Evolutionary conservation across 1,140 invertebrate species (phyloP), one percentile per base, ranked within the genome.

Genomic region (Bathynomus jamesi): DNA sequence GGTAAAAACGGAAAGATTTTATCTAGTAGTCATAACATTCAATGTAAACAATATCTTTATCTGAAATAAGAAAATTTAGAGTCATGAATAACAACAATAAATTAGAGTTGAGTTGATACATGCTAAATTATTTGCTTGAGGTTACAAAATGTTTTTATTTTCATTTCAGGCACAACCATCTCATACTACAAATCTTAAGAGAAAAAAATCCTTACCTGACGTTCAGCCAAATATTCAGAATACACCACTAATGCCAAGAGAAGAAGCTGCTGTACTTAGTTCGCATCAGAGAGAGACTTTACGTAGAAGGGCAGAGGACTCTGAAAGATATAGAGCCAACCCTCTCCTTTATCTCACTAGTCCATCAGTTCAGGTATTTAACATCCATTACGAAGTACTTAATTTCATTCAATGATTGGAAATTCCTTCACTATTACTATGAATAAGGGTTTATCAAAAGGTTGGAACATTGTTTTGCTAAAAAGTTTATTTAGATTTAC

Each of bases 141-240:
- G 17, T 10, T 61, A 2, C 27, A 25, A 11, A 63, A 25, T 4
- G 17, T 28, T n/a, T 21, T n/a, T 66, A 67, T 74, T 78, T 74
- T 78, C 79, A 79, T 73, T 84, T 72, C 85, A 91, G 89, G 79
- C 89, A 53, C 40, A 53, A 79, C 87, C 87, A 71, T 85, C 87
- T 77, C 85, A 87, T 79, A 86, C 80, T 78, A 65, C 79, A 76
- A 70, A 89, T 78, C 83, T 93, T 78, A 89, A 93, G 85, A 85
- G 94, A 78, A 95, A 97, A 85, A 95, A 96, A 85, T 94, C 95
- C 79, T 86, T 99, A 83, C 96, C 96, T 24, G 95, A 99, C 83
- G 91, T 91, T 80, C 91, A 89, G 73, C 89, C 88, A 67, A 86
- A 93, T 80, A 90, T 91, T 28, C 87, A 87, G 69, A 86, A 89